Conservation (phyloP, 2,888 invertebrate genomes). For the Drosophila ustulata region DNA sequence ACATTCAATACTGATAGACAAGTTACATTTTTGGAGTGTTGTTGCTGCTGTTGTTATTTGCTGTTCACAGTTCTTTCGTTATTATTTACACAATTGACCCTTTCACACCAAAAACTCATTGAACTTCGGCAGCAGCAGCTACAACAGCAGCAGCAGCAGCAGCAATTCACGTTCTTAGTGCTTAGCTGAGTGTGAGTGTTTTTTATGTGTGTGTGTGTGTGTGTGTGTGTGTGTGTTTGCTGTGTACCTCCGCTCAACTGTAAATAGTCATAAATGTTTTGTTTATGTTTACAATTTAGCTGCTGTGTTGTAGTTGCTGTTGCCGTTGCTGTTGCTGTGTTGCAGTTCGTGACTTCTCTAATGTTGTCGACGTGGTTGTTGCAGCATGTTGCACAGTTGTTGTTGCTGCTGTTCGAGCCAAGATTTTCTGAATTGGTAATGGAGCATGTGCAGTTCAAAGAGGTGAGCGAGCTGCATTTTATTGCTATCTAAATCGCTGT, state of each 20-base stretch:
- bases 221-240: slow-evolving; percentile 34
- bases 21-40: slow-evolving; percentile 57
- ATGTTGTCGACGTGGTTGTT: slow-evolving; percentile 77
- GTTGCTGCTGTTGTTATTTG: slow-evolving; percentile 54
- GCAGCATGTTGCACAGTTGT: slow-evolving; percentile 54
- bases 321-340: slow-evolving; percentile 39
- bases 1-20: slow-evolving; percentile 47
- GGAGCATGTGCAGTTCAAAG: slow-evolving; percentile 75
- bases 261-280: slow-evolving; percentile 80
- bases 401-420: slow-evolving; percentile 55
- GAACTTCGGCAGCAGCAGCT: slow-evolving; percentile 67
- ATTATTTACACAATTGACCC: slow-evolving; percentile 80
- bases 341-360: slow-evolving; percentile 76
- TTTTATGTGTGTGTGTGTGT: slow-evolving; percentile 15
- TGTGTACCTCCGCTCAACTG: slow-evolving; percentile 65
- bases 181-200: slow-evolving; percentile 25
- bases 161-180: slow-evolving; percentile 52
- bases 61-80: slow-evolving; percentile 75
- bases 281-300: slow-evolving; percentile 78
- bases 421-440: slow-evolving; percentile 77
- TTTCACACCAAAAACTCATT: slow-evolving; percentile 77
- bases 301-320: slow-evolving; percentile 62
- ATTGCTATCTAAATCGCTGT: slow-evolving; percentile 77
- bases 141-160: slow-evolving; percentile 51
- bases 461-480: slow-evolving; percentile 73